phyloP scores from a whole-genome alignment of 2,113 vertebrate genomes.

The Castor canadensis region DNA sequence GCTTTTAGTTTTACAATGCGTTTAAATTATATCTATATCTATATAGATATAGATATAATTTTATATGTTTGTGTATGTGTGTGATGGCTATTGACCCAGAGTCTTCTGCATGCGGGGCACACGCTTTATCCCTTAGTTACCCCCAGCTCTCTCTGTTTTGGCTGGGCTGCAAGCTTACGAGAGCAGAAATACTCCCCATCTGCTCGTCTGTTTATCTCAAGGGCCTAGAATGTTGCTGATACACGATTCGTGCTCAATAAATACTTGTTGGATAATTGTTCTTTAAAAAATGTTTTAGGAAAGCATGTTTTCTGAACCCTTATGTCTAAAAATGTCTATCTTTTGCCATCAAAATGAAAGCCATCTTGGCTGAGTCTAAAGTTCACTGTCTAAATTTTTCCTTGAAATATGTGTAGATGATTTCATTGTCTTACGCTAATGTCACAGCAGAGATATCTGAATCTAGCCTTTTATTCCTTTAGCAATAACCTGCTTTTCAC shows the following conservation, averaged over 20 bases:
- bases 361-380: background rate
- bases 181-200: background rate
- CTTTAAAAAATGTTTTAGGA: background rate
- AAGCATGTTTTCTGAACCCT: background rate
- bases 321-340: background rate
- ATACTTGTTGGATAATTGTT: background rate
- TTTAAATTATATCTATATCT: no score
- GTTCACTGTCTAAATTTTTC: background rate
- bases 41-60: no score
- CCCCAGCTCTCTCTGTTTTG: background rate
- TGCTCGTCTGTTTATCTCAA: background rate
- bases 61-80: no score
- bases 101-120: no score
- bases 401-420: background rate
- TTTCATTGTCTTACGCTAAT: background rate
- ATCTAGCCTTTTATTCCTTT: background rate
- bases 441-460: background rate
- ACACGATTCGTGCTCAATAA: background rate
- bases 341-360: background rate
- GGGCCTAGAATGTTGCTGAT: background rate
- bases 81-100: no score
- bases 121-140: background rate
- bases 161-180: no score
- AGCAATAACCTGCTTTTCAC: background rate
- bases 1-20: no score